Evolutionary conservation across 2,113 vertebrate genomes (phyloP).

Genomic region (Athene noctua): DNA sequence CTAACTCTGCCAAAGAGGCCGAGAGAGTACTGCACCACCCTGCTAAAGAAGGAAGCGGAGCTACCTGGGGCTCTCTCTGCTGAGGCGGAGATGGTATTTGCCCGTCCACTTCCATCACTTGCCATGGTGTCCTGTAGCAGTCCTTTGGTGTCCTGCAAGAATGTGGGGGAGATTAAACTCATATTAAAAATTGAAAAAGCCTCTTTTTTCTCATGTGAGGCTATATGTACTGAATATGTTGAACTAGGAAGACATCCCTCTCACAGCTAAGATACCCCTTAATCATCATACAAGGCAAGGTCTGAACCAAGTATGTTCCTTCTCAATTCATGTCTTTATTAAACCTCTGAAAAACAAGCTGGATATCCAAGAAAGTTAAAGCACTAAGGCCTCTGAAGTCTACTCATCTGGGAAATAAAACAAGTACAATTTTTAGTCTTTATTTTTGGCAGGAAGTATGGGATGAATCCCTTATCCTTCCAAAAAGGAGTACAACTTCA

Average conservation of each 20-base stretch:
- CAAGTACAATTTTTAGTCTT: not conserved
- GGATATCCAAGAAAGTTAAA: not conserved
- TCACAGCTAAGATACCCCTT: fast-evolving
- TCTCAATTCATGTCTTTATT: not conserved
- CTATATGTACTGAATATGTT: fast-evolving
- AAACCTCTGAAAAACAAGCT: not conserved
- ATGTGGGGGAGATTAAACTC: not conserved
- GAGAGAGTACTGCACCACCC: constrained; percentile 74
- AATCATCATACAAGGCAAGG: not conserved
- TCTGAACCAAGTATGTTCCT: not conserved
- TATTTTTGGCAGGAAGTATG: not conserved
- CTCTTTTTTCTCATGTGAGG: not conserved
- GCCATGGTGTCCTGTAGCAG: constrained; percentile 66
- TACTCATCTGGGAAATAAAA: not conserved
- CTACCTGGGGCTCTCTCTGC: constrained; percentile 93
- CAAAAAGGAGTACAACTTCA: not conserved
- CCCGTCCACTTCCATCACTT: constrained; percentile 76
- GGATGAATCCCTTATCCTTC: not conserved
- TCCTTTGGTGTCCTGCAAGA: constrained; percentile 80
- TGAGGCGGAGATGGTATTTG: constrained; percentile 45
- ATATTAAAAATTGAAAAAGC: not conserved
- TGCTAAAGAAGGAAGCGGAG: constrained; percentile 84
- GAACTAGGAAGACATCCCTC: not conserved
- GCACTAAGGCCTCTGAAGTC: not conserved
- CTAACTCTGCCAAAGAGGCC: constrained; percentile 76